A percentile compares a stretch with the other conserved stretches of the same genome.
phyloP scores from a whole-genome alignment of 2,113 vertebrate genomes.

The Bombycilla garrulus region DNA sequence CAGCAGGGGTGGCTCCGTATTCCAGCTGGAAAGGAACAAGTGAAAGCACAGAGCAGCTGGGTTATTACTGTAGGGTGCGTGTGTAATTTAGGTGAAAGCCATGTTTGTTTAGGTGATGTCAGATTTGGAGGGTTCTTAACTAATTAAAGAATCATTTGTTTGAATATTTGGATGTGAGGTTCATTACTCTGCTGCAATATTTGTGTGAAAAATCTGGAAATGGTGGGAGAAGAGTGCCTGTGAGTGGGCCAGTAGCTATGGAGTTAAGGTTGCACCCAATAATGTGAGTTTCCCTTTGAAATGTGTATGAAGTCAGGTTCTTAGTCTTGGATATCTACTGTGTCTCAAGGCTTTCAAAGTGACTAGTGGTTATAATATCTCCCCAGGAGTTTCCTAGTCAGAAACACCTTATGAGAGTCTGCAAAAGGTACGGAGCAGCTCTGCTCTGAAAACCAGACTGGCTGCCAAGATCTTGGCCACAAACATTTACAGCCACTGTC shows the following conservation, averaged over 20 bases:
- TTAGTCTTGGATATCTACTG: not conserved
- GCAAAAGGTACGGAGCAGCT: not conserved
- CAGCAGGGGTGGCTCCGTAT: fast-evolving
- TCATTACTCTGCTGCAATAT: not conserved
- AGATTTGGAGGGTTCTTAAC: not conserved
- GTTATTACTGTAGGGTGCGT: not conserved
- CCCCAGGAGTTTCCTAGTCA: not conserved
- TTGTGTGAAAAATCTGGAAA: not conserved
- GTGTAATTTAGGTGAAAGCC: not conserved
- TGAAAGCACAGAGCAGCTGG: not conserved
- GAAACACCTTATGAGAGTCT: not conserved
- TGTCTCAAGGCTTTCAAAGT: not conserved
- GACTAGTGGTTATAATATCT: not conserved
- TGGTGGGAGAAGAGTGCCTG: not conserved
- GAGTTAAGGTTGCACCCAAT: not conserved
- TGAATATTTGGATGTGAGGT: not conserved
- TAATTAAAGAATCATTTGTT: not conserved
- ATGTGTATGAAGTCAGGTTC: not conserved
- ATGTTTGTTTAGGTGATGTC: not conserved
- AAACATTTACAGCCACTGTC: not conserved
- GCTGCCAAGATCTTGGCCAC: not conserved
- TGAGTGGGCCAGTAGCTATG: not conserved
- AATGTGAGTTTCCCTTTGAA: not conserved
- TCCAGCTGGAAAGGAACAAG: not conserved
- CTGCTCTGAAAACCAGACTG: not conserved